These are phyloP conservation scores for Bucco capensis DNA, from an alignment of 2,113 vertebrate genomes.

Conservation along the genomic window DNA sequence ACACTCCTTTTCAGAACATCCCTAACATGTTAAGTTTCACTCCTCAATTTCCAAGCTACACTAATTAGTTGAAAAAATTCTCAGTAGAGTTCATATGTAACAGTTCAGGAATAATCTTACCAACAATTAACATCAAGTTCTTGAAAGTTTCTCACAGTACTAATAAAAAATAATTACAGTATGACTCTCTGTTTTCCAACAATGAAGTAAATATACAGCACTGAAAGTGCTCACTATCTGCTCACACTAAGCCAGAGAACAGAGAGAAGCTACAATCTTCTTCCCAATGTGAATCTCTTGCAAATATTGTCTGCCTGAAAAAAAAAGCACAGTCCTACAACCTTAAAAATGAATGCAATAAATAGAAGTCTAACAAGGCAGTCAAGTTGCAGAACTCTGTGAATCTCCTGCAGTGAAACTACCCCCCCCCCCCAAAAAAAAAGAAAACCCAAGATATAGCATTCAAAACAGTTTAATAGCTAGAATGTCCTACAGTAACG, in stretches of 20 bases:
- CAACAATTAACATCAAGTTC: background rate
- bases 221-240: background rate
- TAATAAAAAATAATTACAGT: background rate
- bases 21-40: background rate
- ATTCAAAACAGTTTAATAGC: background rate
- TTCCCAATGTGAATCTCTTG: background rate
- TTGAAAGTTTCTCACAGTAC: background rate
- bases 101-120: background rate
- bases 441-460: background rate
- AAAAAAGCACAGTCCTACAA: background rate
- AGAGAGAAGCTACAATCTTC: background rate
- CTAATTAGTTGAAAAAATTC: background rate
- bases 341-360: background rate
- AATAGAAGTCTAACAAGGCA: background rate
- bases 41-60: background rate
- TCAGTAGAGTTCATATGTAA: background rate
- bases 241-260: background rate
- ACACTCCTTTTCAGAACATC: background rate
- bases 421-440: background rate
- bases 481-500: background rate
- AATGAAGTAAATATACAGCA: background rate
- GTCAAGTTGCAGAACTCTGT: background rate
- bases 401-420: background rate
- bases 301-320: background rate
- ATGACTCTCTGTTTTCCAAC: background rate